Base-by-base conservation (phyloP, 2,797 vertebrate species). In the Pogoniulus pusillus region DNA sequence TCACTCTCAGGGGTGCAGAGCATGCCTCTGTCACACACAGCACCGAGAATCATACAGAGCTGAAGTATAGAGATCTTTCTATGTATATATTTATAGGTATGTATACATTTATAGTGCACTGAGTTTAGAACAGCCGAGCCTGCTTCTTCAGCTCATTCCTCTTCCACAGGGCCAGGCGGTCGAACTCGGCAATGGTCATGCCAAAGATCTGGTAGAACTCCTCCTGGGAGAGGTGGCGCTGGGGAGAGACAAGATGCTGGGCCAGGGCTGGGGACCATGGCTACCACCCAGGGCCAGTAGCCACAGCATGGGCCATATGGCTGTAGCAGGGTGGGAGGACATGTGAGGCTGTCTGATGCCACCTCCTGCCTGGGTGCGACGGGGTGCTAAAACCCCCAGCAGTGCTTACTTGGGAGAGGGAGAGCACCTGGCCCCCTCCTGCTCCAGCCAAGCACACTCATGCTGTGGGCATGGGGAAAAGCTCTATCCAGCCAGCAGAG, bases 121-220 rank as follows among this genome's bases (percentile, higher is more conserved):
- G 95, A 32, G 19, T 73, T 97, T 98, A 99, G 97, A 99, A 99
- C 66, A 99, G 98, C 95, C 99, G 97, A 54, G 99, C 98, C 93
- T 99, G 99, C 97, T 99, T 99, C 98, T 99, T 99, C 87, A 99
- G 97, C 96, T 99, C 99, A 6, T 99, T 99, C 94, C 98, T 98
- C 97, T 99, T 99, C 99, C 99, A 99, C 96, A 99, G 98, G 85
- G 99, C 99, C 96, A 99, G 98, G 49, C 98, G 98, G 97, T 99
- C 99, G n/a, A 99, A 99, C 86, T 99, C 99, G 2, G 98, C 98
- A 80, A 99, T 97, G 81, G 98, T 99, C 99, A 99, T 99, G 73
- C 99, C 98, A 7, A 99, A 99, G 91, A 99, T 99, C 90, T 99
- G 98, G 94, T 98, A 98, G 96, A 99, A 99, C 97, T 99, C 99